Conservation (phyloP, 2,797 vertebrate genomes). For the Neosilurus hyrtlii region DNA sequence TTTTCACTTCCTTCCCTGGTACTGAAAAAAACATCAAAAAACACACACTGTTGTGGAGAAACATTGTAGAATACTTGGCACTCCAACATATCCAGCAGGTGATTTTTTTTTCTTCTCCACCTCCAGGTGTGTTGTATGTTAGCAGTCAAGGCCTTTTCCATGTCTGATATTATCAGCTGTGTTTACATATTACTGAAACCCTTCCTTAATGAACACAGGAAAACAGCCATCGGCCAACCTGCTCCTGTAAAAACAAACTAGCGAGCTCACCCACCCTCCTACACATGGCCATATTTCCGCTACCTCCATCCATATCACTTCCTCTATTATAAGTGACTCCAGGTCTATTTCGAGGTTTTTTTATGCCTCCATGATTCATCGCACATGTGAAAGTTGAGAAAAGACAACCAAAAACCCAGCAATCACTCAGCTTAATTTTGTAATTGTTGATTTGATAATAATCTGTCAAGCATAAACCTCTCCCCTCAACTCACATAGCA, state of each 20-base stretch:
- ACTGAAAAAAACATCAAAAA: background rate
- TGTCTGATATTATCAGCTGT: conserved; percentile 36
- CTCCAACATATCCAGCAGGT: background rate
- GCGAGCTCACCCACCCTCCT: background rate
- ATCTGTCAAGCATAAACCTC: background rate
- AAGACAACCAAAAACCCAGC: background rate
- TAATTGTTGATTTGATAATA: background rate
- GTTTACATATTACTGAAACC: conserved; percentile 39
- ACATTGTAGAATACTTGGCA: background rate
- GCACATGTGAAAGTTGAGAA: background rate
- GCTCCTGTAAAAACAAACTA: conserved; percentile 27
- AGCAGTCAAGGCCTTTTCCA: conserved; percentile 25
- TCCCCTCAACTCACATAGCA: too few relatives aligned
- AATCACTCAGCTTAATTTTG: background rate
- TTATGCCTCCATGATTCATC: background rate
- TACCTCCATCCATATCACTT: background rate
- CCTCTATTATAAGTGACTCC: background rate
- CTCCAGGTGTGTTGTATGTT: conserved; percentile 13
- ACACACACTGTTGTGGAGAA: background rate
- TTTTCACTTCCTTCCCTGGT: conserved; percentile 45
- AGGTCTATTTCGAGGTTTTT: background rate
- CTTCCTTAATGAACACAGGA: conserved; percentile 20
- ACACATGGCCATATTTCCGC: background rate
- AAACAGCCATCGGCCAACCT: conserved; percentile 32
- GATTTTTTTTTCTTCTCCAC: conserved; percentile 8